Base-by-base conservation (phyloP, 2,113 vertebrate genomes). In the Cheilinus undulatus region DNA sequence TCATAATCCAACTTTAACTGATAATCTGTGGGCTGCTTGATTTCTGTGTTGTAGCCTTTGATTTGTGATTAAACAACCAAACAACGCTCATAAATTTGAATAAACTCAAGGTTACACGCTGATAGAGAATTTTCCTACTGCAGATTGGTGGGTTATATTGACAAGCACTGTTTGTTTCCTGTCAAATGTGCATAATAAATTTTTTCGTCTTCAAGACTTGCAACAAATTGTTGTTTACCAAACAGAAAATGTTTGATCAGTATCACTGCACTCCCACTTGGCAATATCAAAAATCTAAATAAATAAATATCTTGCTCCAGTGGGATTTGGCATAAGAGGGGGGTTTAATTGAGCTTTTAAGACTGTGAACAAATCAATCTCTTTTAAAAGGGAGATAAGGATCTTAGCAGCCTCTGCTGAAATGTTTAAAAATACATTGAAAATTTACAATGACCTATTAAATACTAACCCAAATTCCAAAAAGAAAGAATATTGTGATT, bases 351-450 rank as follows among this genome's bases (percentile, higher is more conserved):
- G 68, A 75, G 76, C 75, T 66, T 75, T 86, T 78, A 84, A 79
- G 72, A 81, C 68, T 68, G 64, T 28, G 1, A 83, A 67, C 30
- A 83, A 85, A 89, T 92, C 83, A 81, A 87, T 89, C 46, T 17
- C 22, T 74, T 86, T 83, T 54, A 73, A 82, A 15, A 75, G 46
- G 38, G 61, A 83, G 82, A 86, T 85, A 30, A 59, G 60, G 82
- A 86, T 88, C 71, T 80, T 59, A 70, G 19, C 48, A 65, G n/a
- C 15, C 30, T 20, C 36, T 36, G 34, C 8, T 69, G 28, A 7
- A 60, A 67, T 78, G 10, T 22, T 69, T 70, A 60, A 58, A 72
- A 77, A 46, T 51, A 40, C 57, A 32, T 9, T 53, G 52, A 69
- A 63, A 59, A 69, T 34, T 34, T 34, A 76, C 42, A 74, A 26